Evolutionary conservation across 1,140 invertebrate genomes (phyloP).

Genomic region (Caenorhabditis latens): DNA sequence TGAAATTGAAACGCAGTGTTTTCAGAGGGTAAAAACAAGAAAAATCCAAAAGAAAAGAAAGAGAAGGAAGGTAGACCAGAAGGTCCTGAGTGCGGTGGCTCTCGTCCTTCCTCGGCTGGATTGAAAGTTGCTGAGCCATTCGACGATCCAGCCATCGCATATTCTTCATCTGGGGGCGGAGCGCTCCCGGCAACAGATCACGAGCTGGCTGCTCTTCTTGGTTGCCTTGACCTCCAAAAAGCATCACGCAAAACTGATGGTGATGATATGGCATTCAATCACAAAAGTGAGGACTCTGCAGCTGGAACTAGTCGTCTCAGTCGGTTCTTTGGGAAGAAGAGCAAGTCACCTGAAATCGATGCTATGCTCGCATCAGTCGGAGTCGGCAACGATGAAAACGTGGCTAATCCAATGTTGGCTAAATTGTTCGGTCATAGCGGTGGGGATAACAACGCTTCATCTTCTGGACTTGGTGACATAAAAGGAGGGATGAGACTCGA

Average conservation of each 20-base stretch:
- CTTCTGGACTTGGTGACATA: conserved; percentile 1
- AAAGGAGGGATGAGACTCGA: conserved; percentile 39
- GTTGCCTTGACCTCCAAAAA: conserved; percentile 60
- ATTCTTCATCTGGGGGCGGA: not conserved
- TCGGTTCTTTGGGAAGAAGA: conserved; percentile 48
- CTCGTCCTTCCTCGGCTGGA: conserved; percentile 9
- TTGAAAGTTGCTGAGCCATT: not conserved
- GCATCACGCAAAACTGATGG: conserved; percentile 4
- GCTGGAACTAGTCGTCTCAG: conserved; percentile 36
- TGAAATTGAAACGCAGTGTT: not conserved
- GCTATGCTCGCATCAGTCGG: conserved; percentile 18
- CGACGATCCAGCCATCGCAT: conserved; percentile 50
- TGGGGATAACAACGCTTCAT: not conserved
- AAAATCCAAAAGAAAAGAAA: conserved; percentile 45
- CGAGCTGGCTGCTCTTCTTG: conserved; percentile 67
- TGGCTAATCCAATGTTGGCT: conserved; percentile 39
- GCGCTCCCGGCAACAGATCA: conserved; percentile 57
- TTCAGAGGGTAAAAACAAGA: conserved; percentile 54
- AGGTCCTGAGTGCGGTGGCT: not conserved
- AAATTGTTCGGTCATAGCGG: conserved; percentile 48
- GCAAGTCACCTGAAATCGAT: conserved; percentile 23
- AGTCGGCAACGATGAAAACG: conserved; percentile 31
- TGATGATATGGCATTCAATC: conserved; percentile 15
- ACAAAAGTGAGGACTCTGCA: conserved; percentile 22
- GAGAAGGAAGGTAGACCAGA: conserved; percentile 22